Evolutionary conservation across 1,140 invertebrate genomes (phyloP), one percentile per base, ranked within the genome.

Genomic region (Temnothorax nylanderi): DNA sequence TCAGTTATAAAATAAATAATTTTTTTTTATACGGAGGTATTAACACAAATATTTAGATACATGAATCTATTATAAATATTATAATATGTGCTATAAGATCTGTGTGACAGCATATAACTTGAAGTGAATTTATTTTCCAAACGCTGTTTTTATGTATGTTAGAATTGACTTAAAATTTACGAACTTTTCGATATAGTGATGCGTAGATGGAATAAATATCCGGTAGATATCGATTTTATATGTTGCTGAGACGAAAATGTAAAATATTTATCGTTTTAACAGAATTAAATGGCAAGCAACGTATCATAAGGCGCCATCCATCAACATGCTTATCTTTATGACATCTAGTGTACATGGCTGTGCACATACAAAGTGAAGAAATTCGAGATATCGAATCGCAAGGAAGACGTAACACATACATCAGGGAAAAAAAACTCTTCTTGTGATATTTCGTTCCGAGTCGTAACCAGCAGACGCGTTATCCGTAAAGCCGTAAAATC

Each of bases 401-500:
- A 82, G 54, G 21, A 88, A 81, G 72, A 85, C 47, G 60, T 78
- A 78, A 65, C 11, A 54, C 51, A 54, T 3, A n/a, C 5, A n/a
- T 64, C 44, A 21, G 58, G 21, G 47, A 37, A 44, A 49, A 56
- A 85, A 65, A 47, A 51, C 18, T 18, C 34, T 21, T 54, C 77
- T 74, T 49, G 67, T 81, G 56, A 89, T 78, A 85, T 87, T 85
- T 85, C 60, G 56, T 88, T 78, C 58, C 67, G 69, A 89, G 86
- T 85, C 80, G 74, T 89, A 89, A 89, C 86, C 78, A 67, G 72
- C 86, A 69, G 84, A 78, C 51, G 65, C 87, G 84, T 88, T 88
- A 89, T 77, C 80, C 88, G 77, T 81, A 60, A 75, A 78, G 90
- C 82, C 81, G 87, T 91, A 84, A 88, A 90, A 88, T 88, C 88